phyloP scores from a whole-genome alignment of 2,113 vertebrate species.

The Rostratula benghalensis region DNA sequence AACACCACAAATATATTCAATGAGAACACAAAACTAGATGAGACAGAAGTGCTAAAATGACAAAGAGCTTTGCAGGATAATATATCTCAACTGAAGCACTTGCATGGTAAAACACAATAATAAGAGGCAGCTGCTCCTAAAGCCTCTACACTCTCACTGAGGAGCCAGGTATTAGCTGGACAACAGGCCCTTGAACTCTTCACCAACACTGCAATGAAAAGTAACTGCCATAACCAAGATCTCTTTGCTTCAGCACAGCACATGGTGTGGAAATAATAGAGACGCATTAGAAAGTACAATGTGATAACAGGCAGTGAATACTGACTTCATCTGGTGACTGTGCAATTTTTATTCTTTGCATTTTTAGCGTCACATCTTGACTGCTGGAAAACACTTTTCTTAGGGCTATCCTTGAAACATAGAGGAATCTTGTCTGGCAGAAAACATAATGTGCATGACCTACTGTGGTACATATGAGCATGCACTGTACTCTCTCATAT shows the following conservation, averaged over 20 bases:
- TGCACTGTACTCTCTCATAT: neutral
- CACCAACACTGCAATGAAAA: neutral
- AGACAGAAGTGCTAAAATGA: neutral
- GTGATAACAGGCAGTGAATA: neutral
- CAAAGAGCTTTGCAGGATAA: conserved; percentile 7
- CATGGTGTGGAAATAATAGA: neutral
- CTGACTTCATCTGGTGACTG: neutral
- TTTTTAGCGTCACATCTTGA: neutral
- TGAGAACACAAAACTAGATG: neutral
- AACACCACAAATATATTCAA: neutral
- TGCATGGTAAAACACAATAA: neutral
- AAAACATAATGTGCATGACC: neutral
- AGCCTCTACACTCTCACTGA: neutral
- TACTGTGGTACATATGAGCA: neutral
- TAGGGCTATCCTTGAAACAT: neutral
- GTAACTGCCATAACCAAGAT: neutral
- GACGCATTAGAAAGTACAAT: neutral
- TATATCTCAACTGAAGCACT: neutral
- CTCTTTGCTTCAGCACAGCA: neutral
- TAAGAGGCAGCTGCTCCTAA: neutral
- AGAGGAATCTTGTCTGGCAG: conserved; percentile 1
- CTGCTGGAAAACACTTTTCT: conserved; percentile 15
- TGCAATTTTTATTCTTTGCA: neutral
- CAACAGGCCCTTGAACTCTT: neutral
- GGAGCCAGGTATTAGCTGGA: neutral